Evolutionary conservation across 2,888 invertebrate genomes (phyloP), one percentile per base, ranked within the genome.

Genomic region (Lissocephala sabroskyi): DNA sequence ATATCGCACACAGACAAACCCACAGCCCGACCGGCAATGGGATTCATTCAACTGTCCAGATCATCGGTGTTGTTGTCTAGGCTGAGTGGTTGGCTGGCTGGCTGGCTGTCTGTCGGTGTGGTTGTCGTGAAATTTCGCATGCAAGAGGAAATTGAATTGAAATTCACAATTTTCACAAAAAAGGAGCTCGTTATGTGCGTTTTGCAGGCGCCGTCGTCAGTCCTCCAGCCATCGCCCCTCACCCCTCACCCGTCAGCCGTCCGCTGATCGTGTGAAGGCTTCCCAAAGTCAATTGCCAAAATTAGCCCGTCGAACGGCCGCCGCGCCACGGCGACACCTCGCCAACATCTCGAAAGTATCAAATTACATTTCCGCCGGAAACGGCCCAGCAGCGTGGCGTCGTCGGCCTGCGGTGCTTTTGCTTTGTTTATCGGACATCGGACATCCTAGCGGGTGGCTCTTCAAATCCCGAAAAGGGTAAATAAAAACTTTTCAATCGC

Each of bases 301-400:
- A 71, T 68, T 61, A 73, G 73, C 60, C 71, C 62, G 33, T 18
- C n/a, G 28, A 13, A 26, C 11, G 5, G 26, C 30, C 18, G 29
- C 26, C 11, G 28, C 19, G 26, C 23, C n/a, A n/a, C n/a, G n/a
- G n/a, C n/a, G n/a, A n/a, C n/a, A n/a, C n/a, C n/a, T 52, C 64
- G 66, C 49, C 53, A 59, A 68, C 13, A 62, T 64, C 61, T 73
- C 64, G 63, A 71, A 79, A 79, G 75, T 79, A 79, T 79, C 79
- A 78, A 79, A 79, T 79, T 79, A 79, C 79, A 76, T 68, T 62
- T 79, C 79, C 79, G 77, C 62, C 79, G 79, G 79, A 79, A 79
- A 74, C 67, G 55, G 58, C 68, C 58, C 47, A n/a, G 33, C 41
- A 54, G 54, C 52, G 48, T 52, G 41, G 18, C 44, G 18, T 14